Evolutionary conservation across 2,888 invertebrate genomes (phyloP).

Genomic region (Dendrolimus houi): DNA sequence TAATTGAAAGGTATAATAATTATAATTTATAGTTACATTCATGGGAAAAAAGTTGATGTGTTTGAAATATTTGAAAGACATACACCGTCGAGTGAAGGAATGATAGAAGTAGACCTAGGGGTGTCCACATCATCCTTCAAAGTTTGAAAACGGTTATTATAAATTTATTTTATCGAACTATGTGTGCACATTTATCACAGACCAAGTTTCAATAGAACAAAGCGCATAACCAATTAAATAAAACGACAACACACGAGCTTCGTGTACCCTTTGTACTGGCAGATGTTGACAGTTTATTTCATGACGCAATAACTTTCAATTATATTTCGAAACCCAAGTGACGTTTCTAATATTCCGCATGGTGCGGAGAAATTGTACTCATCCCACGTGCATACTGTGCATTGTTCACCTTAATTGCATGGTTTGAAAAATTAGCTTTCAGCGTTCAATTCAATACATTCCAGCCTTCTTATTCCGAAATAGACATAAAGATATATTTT

Average conservation of each 20-base stretch:
- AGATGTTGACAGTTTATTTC: slow-evolving; percentile 44
- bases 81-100: too few species aligned
- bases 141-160: slow-evolving; percentile 22
- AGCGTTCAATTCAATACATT: slow-evolving; percentile 11
- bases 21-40: too few species aligned
- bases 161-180: slow-evolving; percentile 31
- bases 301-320: slow-evolving; percentile 53
- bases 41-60: too few species aligned
- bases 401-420: slow-evolving; percentile 5
- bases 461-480: not conserved
- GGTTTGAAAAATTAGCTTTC: not conserved
- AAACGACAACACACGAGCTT: slow-evolving; percentile 49
- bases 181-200: not conserved
- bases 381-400: slow-evolving; percentile 32
- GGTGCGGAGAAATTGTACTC: slow-evolving; percentile 31
- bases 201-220: slow-evolving; percentile 26
- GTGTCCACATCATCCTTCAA: not conserved
- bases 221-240: slow-evolving; percentile 55
- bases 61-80: too few species aligned
- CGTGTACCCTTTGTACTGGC: slow-evolving; percentile 28
- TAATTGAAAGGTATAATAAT: too few species aligned
- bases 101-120: not conserved
- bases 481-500: too few species aligned
- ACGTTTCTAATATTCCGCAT: slow-evolving; percentile 26
- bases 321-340: slow-evolving; percentile 40